Percentiles rank a stretch among this genome's conserved stretches.
phyloP scores from a whole-genome alignment of 1,140 invertebrate genomes.

The Bombus waltoni region DNA sequence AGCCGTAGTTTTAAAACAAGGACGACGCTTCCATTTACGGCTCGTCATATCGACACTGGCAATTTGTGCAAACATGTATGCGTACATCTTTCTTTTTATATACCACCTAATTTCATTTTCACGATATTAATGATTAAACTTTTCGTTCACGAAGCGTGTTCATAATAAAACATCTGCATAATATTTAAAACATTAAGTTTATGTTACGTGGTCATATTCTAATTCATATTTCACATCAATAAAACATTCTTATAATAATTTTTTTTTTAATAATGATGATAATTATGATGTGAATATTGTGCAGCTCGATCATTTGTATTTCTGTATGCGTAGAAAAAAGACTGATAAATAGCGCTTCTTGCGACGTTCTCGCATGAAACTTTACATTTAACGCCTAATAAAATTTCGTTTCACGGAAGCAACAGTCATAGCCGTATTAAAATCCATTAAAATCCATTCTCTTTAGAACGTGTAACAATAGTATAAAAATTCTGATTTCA shows the following conservation, averaged over 20 bases:
- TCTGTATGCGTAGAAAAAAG: constrained; percentile 37
- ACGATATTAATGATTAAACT: constrained; percentile 50
- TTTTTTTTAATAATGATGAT: constrained; percentile 4
- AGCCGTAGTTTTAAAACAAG: constrained; percentile 12
- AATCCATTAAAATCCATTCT: constrained; percentile 20
- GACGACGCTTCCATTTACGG: neutral
- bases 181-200: constrained; percentile 54
- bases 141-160: neutral
- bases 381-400: constrained; percentile 26
- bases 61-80: constrained; percentile 30
- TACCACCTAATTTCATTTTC: constrained; percentile 51
- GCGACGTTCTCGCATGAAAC: neutral
- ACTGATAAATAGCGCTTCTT: constrained; percentile 1
- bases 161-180: constrained; percentile 15
- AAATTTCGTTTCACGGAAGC: constrained; percentile 28
- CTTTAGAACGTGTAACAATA: constrained; percentile 36
- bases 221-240: constrained; percentile 23
- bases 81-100: constrained; percentile 28
- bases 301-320: constrained; percentile 39
- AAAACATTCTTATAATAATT: constrained; percentile 34
- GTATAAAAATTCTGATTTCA: constrained; percentile 53
- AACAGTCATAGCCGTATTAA: constrained; percentile 19
- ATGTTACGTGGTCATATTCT: constrained; percentile 32
- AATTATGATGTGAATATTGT: constrained; percentile 43
- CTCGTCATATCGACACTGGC: neutral